Conservation (phyloP, 2,888 invertebrate species). For the Buathra laborator region DNA sequence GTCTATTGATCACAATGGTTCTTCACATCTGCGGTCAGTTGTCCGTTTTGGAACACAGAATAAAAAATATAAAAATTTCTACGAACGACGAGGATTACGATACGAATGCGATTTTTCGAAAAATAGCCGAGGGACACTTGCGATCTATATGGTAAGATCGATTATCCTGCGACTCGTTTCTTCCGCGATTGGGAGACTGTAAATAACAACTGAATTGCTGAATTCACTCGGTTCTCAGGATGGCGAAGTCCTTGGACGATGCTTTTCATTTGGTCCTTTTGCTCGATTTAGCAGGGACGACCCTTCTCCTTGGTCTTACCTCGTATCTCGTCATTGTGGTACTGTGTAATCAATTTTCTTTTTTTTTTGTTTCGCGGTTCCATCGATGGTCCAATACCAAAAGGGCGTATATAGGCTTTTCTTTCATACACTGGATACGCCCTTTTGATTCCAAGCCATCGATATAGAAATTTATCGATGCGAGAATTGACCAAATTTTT, state of each 20-base stretch:
- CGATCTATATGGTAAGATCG: slow-evolving; percentile 61
- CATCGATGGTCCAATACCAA: slow-evolving; percentile 8
- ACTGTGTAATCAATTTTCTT: not conserved
- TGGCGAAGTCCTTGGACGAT: slow-evolving; percentile 42
- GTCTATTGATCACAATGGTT: slow-evolving; percentile 67
- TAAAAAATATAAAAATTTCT: slow-evolving; percentile 52
- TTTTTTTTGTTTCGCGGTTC: too few relatives aligned
- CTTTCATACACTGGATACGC: too few relatives aligned
- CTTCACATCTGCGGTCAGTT: slow-evolving; percentile 70
- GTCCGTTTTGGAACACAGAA: slow-evolving; percentile 69
- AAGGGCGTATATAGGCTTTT: too few relatives aligned
- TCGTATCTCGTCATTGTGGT: not conserved
- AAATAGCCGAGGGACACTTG: slow-evolving; percentile 60
- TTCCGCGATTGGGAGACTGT: not conserved
- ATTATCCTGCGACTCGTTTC: not conserved
- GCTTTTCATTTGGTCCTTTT: slow-evolving; percentile 40
- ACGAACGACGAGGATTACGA: not conserved
- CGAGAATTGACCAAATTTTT: not conserved
- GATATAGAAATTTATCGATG: not conserved
- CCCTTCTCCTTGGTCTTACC: slow-evolving; percentile 34
- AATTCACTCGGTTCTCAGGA: slow-evolving; percentile 17
- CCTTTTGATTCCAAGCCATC: not conserved
- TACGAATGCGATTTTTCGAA: slow-evolving; percentile 42
- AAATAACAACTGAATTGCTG: not conserved
- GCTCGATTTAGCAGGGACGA: slow-evolving; percentile 33